phyloP scores from a whole-genome alignment of 30 jellyfish, hydroid and myxozoan species.

The Cassiopea xamachana region DNA sequence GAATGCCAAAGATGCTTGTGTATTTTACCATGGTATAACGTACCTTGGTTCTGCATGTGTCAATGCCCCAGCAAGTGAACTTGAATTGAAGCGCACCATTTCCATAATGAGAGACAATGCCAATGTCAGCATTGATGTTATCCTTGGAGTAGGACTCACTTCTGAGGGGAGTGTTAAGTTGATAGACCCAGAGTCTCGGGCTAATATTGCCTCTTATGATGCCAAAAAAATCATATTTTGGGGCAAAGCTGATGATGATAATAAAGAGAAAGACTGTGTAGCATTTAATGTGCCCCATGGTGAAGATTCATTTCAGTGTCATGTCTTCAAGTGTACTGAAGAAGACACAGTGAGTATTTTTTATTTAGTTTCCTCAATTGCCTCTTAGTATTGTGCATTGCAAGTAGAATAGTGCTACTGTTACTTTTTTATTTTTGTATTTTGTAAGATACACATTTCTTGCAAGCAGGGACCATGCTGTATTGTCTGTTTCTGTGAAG shows the following conservation, averaged over 20 bases:
- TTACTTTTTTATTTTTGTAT: no score
- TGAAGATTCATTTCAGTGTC: constrained; percentile 83
- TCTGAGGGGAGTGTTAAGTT: constrained; percentile 65
- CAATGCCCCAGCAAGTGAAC: constrained; percentile 90
- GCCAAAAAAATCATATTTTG: constrained; percentile 78
- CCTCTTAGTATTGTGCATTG: no score
- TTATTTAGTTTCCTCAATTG: neutral
- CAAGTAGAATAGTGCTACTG: no score
- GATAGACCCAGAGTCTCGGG: constrained; percentile 77
- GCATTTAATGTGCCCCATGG: constrained; percentile 91
- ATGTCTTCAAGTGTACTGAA: constrained; percentile 89
- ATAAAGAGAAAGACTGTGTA: constrained; percentile 80
- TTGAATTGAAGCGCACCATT: constrained; percentile 83
- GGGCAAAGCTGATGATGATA: constrained; percentile 91
- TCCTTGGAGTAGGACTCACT: constrained; percentile 69
- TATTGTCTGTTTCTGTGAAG: no score
- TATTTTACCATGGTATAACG: constrained; percentile 76
- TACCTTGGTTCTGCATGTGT: constrained; percentile 93
- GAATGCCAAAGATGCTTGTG: constrained; percentile 75
- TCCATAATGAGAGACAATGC: constrained; percentile 83
- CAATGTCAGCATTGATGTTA: constrained; percentile 62
- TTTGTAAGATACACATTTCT: no score
- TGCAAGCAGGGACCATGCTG: no score
- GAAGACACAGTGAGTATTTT: constrained; percentile 81
- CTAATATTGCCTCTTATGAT: constrained; percentile 82